Conservation (phyloP, 2,113 vertebrate genomes). For the Sorex fumeus region DNA sequence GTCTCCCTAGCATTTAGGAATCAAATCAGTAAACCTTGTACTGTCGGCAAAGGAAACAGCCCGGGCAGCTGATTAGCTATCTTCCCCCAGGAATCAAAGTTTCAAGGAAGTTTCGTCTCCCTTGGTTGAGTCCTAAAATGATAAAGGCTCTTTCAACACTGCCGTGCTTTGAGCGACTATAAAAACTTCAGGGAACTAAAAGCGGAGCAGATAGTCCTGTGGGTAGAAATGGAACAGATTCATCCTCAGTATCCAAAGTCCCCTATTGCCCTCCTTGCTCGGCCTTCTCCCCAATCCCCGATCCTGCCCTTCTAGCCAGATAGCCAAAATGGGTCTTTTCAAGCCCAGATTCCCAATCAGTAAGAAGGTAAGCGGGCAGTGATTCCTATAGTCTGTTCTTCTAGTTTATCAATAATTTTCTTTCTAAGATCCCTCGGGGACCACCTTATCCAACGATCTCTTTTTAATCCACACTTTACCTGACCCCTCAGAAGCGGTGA, state of each 20-base stretch:
- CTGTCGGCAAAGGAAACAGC: slow-evolving; percentile 47
- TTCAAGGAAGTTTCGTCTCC: slow-evolving; percentile 67
- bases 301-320: background rate
- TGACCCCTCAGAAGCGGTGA: background rate
- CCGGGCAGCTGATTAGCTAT: slow-evolving; percentile 75
- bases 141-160: slow-evolving; percentile 64
- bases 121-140: slow-evolving; percentile 68
- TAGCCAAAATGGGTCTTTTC: background rate
- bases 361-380: background rate
- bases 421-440: background rate
- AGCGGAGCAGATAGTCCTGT: background rate
- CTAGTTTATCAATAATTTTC: background rate
- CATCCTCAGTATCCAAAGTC: background rate
- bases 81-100: slow-evolving; percentile 74
- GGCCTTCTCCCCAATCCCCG: fast-evolving
- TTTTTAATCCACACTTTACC: background rate
- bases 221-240: background rate
- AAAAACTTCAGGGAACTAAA: slow-evolving; percentile 58
- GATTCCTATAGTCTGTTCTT: fast-evolving
- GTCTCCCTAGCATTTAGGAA: slow-evolving; percentile 64
- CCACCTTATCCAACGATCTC: background rate
- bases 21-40: slow-evolving; percentile 69
- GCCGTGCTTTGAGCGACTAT: slow-evolving; percentile 41
- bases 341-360: background rate
- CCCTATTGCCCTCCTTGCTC: background rate